Base-by-base conservation (phyloP, 2,113 vertebrate genomes). In the Paramormyrops kingsleyae region DNA sequence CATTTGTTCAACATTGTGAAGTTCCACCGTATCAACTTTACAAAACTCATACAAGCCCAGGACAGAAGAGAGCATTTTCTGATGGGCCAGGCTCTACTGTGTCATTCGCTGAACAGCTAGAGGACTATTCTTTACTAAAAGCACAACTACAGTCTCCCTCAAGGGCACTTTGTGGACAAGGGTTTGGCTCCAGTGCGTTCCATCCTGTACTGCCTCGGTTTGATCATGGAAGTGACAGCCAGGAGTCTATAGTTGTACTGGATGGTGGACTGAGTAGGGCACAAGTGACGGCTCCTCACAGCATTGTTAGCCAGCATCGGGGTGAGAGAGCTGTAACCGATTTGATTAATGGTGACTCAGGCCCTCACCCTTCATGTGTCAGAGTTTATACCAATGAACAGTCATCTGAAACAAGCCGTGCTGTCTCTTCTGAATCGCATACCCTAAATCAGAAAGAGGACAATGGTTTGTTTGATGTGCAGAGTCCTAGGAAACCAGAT, bases 331-430 rank as follows among this genome's bases (percentile, higher is more conserved):
- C 52, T 24, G 13, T n/a, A 46, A 27, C 86, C 3, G 47, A 50
- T 88, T 21, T 17, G 5, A 42, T 24, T 95, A 27, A 24, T 19
- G 42, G 70, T 2, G 97, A 96, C 91, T 91, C 97, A 74, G 95
- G 35, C 39, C 86, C 10, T 47, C 47, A 1, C n/a, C 35, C 90
- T 13, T n/a, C 86, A 24, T 89, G 10, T 89, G 56, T 90, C 53
- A 83, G 86, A 52, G 59, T 24, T 1, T 0, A 62, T 35, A 42
- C 77, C 88, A 74, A 27, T 50, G 92, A 92, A 92, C 59, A 87
- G 21, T 74, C 96, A 88, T 92, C 59, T 91, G 94, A 92, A 89
- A 92, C 91, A 91, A 87, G 89, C 80, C 9, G 62, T 86, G 92
- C 93, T 89, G 88, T 52, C 42, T 62, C 59, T 15, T 35, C 39